Evolutionary conservation across 64 coral and sea anemone species (phyloP), one percentile per base, ranked within the genome.

Genomic region (Pocillopora verrucosa): DNA sequence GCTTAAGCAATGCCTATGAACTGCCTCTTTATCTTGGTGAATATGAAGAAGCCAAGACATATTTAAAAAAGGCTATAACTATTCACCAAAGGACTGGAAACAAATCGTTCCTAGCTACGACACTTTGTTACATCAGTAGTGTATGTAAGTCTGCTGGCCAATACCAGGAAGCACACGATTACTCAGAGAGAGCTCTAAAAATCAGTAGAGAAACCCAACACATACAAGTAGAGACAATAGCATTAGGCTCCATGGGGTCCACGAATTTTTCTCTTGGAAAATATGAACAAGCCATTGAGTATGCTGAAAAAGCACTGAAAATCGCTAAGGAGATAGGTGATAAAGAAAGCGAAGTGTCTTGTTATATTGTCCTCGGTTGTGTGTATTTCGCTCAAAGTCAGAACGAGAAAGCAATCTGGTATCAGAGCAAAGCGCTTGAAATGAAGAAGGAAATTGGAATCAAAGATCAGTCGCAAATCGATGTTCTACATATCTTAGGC

Each of bases 251-350:
- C 2, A 16, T 84, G 60, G 61, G 16, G 14, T 19, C 10, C 20
- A 11, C 38, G 13, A 16, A 84, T 19, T 25, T 68, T 5, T 34
- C 0, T 67, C 81, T 84, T 84, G 61, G 13, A 35, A 41, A 84
- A 37, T 20, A 84, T 36, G 36, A 62, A 11, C 61, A 84, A 22
- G 68, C 35, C 13, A 41, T 84, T 36, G 81, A 84, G 41, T 63
- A 63, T 62, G 9, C n/a, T 7, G 62, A 84, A 36, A 84, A 84
- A 30, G 36, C 59, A 36, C 2, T 84, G 19, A n/a, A 67, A 17
- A 61, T 84, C 9, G 80, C 30, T 25, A 68, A 84, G 36, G 17
- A 84, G 16, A 84, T 84, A 4, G 34, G 81, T 37, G 68, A 61
- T 12, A 84, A 63, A 63, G 17, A 63, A 24, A 36, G 16, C 7